These are phyloP conservation scores for Ia io DNA, from an alignment of 2,113 vertebrate genomes.

Conservation along the genomic window DNA sequence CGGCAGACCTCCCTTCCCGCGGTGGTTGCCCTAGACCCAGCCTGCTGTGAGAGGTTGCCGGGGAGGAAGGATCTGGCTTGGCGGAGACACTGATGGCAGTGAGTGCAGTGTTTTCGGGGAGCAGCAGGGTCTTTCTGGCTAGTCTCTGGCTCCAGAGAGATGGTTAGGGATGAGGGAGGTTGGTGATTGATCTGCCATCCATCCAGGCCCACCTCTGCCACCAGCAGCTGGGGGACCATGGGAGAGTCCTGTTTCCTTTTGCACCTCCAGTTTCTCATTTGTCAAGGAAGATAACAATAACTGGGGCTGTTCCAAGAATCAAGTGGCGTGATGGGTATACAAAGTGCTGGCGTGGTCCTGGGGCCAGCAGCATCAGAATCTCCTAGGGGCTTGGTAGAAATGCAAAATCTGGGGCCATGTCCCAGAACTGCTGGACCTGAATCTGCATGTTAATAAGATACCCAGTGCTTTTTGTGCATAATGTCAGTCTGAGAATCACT, in stretches of 20 bases:
- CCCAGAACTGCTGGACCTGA: not conserved
- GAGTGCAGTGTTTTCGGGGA: not conserved
- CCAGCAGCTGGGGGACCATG: not conserved
- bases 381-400: not conserved
- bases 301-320: not conserved
- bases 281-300: not conserved
- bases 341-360: not conserved
- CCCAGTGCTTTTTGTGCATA: not conserved
- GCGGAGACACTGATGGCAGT: conserved; percentile 29
- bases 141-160: not conserved
- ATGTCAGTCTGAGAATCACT: not conserved
- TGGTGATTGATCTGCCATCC: not conserved
- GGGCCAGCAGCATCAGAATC: not conserved
- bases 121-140: not conserved
- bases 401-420: not conserved
- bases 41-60: conserved; percentile 22
- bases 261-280: not conserved
- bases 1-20: not conserved
- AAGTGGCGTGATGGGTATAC: not conserved
- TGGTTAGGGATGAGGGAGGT: not conserved
- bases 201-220: not conserved
- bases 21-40: not conserved
- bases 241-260: not conserved
- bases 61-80: not conserved
- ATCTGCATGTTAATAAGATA: not conserved